Evolutionary conservation across 2,888 invertebrate species (phyloP), one percentile per base, ranked within the genome.

Genomic region (Stratiomys singularior): DNA sequence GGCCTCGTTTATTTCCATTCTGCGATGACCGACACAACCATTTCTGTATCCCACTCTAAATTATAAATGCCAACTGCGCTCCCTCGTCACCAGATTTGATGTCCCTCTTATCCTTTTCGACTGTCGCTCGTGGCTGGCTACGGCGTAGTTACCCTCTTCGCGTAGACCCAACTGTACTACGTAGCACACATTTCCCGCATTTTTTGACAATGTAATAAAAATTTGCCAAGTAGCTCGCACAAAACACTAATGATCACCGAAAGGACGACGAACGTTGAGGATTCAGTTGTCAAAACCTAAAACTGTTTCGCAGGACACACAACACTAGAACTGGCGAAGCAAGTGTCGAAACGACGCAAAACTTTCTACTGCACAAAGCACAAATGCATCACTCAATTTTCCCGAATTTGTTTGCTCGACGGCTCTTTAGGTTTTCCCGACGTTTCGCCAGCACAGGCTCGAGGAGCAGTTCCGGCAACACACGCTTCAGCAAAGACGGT

Each of bases 231-330:
- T 9, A 13, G 18, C 52, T n/a, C 52, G 15, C 52, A 52, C 4
- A 52, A 52, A 5, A 52, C 52, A 52, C 52, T 52, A 9, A 52
- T 52, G n/a, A 52, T n/a, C 52, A 52, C 52, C 15, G 7, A 13
- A 13, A 52, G 52, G 52, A 52, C 52, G 18, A 18, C 18, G 4
- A 4, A 52, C 15, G n/a, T 15, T 52, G 52, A 13, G 18, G 15
- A n/a, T 44, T 44, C 44, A 44, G 9, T 44, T 9, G 44, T 13
- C 44, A 44, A 7, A 7, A 44, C 44, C n/a, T 52, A 4, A 52
- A 52, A 52, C 52, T 52, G 52, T 52, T 52, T 18, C 52, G 52
- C 52, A 52, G 52, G 52, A 52, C 52, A 9, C 52, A 4, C 52
- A 18, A 52, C n/a, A 13, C 44, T n/a, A 13, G 44, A 13, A 44